These are phyloP conservation scores for Drosophila affinis DNA, from an alignment of 2,888 invertebrate genomes.

Conservation along the genomic window DNA sequence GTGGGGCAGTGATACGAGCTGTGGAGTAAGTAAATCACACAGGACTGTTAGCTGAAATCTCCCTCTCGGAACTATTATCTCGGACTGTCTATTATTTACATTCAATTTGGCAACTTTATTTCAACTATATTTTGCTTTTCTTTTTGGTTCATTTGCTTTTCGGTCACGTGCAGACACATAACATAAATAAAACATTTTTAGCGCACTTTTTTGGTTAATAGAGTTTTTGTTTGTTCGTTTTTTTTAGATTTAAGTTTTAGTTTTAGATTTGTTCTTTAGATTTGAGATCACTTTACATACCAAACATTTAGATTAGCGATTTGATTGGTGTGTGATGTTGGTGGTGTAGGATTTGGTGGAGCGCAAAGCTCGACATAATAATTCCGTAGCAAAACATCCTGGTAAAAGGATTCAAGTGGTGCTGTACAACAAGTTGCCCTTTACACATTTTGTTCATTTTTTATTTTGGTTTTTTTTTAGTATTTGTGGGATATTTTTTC, in stretches of 20 bases:
- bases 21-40: slow-evolving; percentile 47
- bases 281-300: slow-evolving; percentile 74
- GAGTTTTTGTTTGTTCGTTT: slow-evolving; percentile 39
- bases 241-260: slow-evolving; percentile 20
- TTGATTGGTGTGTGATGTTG: slow-evolving; percentile 81
- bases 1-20: slow-evolving; percentile 81
- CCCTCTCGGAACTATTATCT: background rate
- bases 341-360: slow-evolving; percentile 79
- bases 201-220: slow-evolving; percentile 47
- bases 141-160: slow-evolving; percentile 36
- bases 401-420: slow-evolving; percentile 80
- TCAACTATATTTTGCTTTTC: slow-evolving; percentile 13
- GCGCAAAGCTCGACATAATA: slow-evolving; percentile 80
- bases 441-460: slow-evolving; percentile 70
- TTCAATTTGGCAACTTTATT: slow-evolving; percentile 7
- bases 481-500: slow-evolving; percentile 18
- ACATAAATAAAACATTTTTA: slow-evolving; percentile 50
- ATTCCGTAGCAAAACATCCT: slow-evolving; percentile 80
- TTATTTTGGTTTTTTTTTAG: slow-evolving; percentile 34
- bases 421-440: slow-evolving; percentile 81
- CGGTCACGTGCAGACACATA: slow-evolving; percentile 76
- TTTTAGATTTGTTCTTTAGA: slow-evolving; percentile 29
- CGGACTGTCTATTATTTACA: slow-evolving; percentile 24
- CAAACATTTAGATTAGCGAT: slow-evolving; percentile 80
- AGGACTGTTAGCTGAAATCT: slow-evolving; percentile 11